Evolutionary conservation across 2,888 invertebrate species (phyloP), one percentile per base, ranked within the genome.

Genomic region (Hipparchia sbordonii): DNA sequence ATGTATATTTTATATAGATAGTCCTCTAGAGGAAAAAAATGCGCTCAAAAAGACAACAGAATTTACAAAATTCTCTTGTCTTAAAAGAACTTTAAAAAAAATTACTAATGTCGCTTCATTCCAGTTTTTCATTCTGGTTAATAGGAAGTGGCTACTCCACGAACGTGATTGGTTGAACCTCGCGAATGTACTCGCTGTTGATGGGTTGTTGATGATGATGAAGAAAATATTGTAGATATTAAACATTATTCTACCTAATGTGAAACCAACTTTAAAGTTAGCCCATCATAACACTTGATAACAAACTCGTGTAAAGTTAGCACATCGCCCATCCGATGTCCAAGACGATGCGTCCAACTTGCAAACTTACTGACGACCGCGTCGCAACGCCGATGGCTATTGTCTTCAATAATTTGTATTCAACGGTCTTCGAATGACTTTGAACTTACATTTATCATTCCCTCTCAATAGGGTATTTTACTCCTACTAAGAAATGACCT

Each of bases 311-410:
- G 68, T 52, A 45, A 63, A 72, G 72, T 74, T 74, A 60, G 67
- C 1, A n/a, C 52, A 84, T 82, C 82, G 82, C 83, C 83, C 85
- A 63, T 72, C 68, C 72, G 63, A 39, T 63, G 67, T 67, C 72
- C 33, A 70, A 70, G 72, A 72, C 65, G 68, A 79, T 80, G 78
- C 76, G 78, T 76, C 78, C 75, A 72, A 79, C 77, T 77, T 79
- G 78, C 75, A 77, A 75, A 72, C 75, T 81, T 39, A 81, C 81
- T 57, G 75, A 77, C 80, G 79, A 81, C 81, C 76, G 79, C 75
- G 77, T 57, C 57, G 72, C 72, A 76, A 63, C 74, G 77, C 77
- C 72, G 74, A 78, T 77, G 72, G 76, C 71, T 70, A 77, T 79
- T 78, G 77, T 76, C 67, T 70, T 71, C 56, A 67, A 71, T 72